phyloP scores from a whole-genome alignment of 2,888 invertebrate genomes.

The Branchellion lobata region DNA sequence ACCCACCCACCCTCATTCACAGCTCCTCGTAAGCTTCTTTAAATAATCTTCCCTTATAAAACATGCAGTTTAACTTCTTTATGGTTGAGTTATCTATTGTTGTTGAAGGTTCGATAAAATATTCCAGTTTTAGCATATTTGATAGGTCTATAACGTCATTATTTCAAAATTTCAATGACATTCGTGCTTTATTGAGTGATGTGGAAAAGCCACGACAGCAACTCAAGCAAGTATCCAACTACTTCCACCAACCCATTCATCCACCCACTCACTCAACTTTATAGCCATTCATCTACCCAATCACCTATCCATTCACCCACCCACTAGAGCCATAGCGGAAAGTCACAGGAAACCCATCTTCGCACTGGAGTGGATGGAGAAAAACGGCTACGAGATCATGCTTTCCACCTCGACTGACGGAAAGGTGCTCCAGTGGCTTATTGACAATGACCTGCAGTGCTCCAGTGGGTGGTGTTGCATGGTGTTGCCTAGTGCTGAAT shows the following conservation, averaged over 20 bases:
- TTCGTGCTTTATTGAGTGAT: no score
- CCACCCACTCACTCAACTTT: no score
- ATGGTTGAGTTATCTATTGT: no score
- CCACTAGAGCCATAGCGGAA: slow-evolving; percentile 16
- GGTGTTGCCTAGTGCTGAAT: background rate
- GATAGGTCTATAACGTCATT: background rate
- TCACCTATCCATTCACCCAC: no score
- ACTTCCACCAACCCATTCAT: no score
- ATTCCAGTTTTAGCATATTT: background rate
- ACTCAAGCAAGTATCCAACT: no score
- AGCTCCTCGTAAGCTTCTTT: slow-evolving; percentile 25
- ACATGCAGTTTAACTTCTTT: background rate
- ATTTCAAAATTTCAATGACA: no score
- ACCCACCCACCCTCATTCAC: slow-evolving; percentile 16
- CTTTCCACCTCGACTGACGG: slow-evolving; percentile 32
- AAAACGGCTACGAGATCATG: slow-evolving; percentile 40
- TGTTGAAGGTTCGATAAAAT: no score
- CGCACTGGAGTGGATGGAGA: slow-evolving; percentile 34
- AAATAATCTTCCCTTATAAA: background rate
- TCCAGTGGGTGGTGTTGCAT: background rate
- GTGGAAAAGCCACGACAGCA: no score
- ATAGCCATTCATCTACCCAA: no score
- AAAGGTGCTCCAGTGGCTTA: slow-evolving; percentile 28
- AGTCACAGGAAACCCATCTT: slow-evolving; percentile 36
- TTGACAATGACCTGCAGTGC: slow-evolving; percentile 32